These are phyloP conservation scores for Platorchestia sp. DNA, from an alignment of 1,140 invertebrate genomes.

Conservation along the genomic window DNA sequence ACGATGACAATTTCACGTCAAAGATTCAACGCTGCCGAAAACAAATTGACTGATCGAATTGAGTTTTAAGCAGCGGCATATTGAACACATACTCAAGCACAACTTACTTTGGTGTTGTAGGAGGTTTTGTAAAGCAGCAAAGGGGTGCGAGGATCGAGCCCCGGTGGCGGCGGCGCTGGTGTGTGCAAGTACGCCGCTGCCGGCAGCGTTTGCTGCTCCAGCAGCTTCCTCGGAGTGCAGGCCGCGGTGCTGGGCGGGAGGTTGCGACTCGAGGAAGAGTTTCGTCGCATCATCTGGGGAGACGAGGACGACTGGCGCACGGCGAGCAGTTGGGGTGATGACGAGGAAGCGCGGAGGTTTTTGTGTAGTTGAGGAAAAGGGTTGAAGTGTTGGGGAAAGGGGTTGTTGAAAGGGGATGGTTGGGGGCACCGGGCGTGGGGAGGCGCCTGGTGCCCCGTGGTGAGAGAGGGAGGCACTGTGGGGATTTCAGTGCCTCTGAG, in stretches of 20 bases:
- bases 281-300: background rate
- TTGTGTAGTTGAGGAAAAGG: slow-evolving; percentile 31
- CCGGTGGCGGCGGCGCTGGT: slow-evolving; percentile 58
- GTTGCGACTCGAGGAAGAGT: background rate
- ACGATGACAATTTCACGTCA: background rate
- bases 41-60: too few species aligned
- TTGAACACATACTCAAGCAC: background rate
- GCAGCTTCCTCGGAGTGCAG: slow-evolving; percentile 56
- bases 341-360: background rate
- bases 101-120: slow-evolving; percentile 66
- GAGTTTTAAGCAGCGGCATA: too few species aligned
- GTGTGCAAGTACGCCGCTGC: slow-evolving; percentile 62
- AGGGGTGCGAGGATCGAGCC: slow-evolving; percentile 69
- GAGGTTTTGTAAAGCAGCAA: slow-evolving; percentile 70
- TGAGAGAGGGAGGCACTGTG: slow-evolving; percentile 44
- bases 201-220: slow-evolving; percentile 60
- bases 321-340: slow-evolving; percentile 30
- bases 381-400: background rate
- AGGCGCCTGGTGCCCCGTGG: slow-evolving; percentile 41
- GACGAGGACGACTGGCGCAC: background rate
- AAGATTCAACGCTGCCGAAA: too few species aligned
- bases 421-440: slow-evolving; percentile 40
- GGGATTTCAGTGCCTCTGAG: background rate
- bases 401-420: background rate
- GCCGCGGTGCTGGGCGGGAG: slow-evolving; percentile 56